Base-by-base conservation (phyloP, 2,888 invertebrate species). In the Agonopterix heracliana region DNA sequence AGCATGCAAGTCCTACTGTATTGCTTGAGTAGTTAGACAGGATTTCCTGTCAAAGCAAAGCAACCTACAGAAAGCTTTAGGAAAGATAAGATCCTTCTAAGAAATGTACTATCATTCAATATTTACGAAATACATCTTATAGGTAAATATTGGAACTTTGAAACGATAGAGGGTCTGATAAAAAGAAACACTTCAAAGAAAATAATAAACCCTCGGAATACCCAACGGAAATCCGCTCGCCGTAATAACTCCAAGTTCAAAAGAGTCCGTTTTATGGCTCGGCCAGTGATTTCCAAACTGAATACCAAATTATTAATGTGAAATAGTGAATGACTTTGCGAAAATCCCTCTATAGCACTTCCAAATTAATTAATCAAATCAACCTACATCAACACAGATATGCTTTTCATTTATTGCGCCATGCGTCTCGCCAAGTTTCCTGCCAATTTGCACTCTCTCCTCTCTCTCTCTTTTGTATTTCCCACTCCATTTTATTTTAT, bases 231-330 rank as follows among this genome's bases (percentile, higher is more conserved):
- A 74, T 70, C 72, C 72, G 62, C 55, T 61, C 47, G 56, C 65
- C 67, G 64, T 76, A 72, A 74, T 77, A 78, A 75, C 72, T 64
- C 53, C 63, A 61, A 56, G 61, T 62, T 61, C 50, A 48, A 49
- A 45, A 44, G 45, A 64, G 62, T 68, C 67, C 63, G 64, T 68
- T 66, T 69, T 70, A 67, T 60, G 52, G 44, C 12, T 5, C 8
- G 12, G 13, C 7, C 41, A 40, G 44, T 9, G 49, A 48, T 44
- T 44, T 26, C 38, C 41, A 49, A 52, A 34, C 41, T 50, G 14
- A 10, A n/a, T 34, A 11, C 26, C 26, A 26, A 26, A 26, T 26
- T 38, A 38, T n/a, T 38, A n/a, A 38, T 9, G 38, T 9, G n/a
- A 38, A 38, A 38, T n/a, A n/a, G 9, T 38, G n/a, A 3, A n/a